These are phyloP conservation scores for Seriola rivoliana DNA, from an alignment of 2,113 vertebrate species.

Conservation along the genomic window DNA sequence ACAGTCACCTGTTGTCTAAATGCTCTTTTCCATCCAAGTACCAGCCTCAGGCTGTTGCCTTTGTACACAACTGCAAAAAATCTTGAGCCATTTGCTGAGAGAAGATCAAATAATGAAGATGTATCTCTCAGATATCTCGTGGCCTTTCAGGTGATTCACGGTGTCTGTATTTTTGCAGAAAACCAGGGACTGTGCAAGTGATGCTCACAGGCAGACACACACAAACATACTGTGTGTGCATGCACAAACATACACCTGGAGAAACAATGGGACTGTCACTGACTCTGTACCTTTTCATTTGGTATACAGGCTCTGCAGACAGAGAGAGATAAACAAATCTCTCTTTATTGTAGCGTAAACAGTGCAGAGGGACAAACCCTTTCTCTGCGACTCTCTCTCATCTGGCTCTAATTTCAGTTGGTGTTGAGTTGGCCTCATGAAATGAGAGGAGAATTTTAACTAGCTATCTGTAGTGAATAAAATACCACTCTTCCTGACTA, in stretches of 20 bases:
- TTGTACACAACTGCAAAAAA: constrained; percentile 47
- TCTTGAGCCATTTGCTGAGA: constrained; percentile 60
- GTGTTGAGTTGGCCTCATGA: constrained; percentile 42
- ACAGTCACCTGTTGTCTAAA: constrained; percentile 58
- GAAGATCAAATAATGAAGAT: constrained; percentile 70
- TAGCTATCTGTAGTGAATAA: constrained; percentile 38
- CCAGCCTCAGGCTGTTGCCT: constrained; percentile 60
- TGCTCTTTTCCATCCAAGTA: constrained; percentile 49
- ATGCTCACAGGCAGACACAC: not conserved
- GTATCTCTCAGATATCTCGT: constrained; percentile 46
- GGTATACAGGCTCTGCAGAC: constrained; percentile 8
- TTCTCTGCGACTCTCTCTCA: constrained; percentile 23
- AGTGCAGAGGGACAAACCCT: constrained; percentile 12
- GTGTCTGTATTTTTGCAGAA: constrained; percentile 25
- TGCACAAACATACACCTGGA: constrained; percentile 28
- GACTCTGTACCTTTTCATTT: constrained; percentile 5
- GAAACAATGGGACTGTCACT: constrained; percentile 9
- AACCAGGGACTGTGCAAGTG: not conserved
- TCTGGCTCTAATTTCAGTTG: constrained; percentile 53
- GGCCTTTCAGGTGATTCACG: constrained; percentile 47
- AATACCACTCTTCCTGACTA: constrained; percentile 12
- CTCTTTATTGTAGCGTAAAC: constrained; percentile 10
- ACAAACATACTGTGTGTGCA: not conserved
- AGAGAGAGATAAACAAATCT: constrained; percentile 28
- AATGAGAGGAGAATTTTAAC: constrained; percentile 50